phyloP scores from a whole-genome alignment of 2,888 invertebrate species.

The Cantharis lateralis region DNA sequence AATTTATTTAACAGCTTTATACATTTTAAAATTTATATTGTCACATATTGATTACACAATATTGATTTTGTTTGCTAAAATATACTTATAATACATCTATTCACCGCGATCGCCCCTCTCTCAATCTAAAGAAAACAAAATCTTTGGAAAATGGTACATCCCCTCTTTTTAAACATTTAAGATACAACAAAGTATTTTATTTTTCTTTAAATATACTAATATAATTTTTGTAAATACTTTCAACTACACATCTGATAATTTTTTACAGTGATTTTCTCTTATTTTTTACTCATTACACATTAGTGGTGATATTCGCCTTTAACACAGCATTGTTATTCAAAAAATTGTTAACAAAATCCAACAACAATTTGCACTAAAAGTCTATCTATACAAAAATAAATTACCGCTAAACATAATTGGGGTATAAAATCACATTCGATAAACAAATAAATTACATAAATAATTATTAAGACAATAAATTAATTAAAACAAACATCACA shows the following conservation, averaged over 20 bases:
- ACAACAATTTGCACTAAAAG: neutral
- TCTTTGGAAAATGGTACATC: constrained; percentile 27
- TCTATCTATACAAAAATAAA: neutral
- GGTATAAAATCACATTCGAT: neutral
- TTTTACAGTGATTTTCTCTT: constrained; percentile 5
- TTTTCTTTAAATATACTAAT: constrained; percentile 13
- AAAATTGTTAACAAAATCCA: neutral
- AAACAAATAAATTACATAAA: neutral
- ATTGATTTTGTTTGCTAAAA: constrained; percentile 37
- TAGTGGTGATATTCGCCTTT: constrained; percentile 17
- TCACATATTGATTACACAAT: constrained; percentile 52
- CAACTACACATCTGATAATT: constrained; percentile 8
- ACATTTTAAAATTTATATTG: constrained; percentile 48
- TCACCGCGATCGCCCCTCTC: neutral
- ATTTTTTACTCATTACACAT: constrained; percentile 2
- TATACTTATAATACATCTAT: constrained; percentile 32
- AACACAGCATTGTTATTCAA: neutral
- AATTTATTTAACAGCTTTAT: constrained; percentile 49
- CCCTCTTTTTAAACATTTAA: constrained; percentile 19
- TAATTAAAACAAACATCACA: constrained; percentile 1
- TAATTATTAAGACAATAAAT: neutral
- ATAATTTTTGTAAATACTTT: constrained; percentile 17
- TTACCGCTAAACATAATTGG: neutral
- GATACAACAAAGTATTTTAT: constrained; percentile 19
- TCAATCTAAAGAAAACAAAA: constrained; percentile 19